A percentile compares a stretch with the other conserved stretches of the same genome.
These are phyloP conservation scores for Caenorhabditis sp. DNA, from an alignment of 2,888 invertebrate species.

Conservation along the genomic window DNA sequence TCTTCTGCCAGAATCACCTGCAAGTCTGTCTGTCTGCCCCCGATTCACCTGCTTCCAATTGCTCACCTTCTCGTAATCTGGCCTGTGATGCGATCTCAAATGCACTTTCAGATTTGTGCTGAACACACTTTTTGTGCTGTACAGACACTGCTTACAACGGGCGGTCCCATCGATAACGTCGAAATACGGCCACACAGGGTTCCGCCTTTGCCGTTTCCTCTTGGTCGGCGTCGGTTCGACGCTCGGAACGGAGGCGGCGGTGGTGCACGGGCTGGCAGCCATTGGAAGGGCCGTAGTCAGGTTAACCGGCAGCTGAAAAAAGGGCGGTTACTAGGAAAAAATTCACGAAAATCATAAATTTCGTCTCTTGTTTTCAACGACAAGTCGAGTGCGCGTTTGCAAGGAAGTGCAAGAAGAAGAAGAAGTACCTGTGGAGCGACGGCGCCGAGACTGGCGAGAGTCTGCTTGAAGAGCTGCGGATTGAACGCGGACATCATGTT, in stretches of 20 bases:
- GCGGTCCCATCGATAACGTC: constrained; percentile 71
- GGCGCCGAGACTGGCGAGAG: constrained; percentile 40
- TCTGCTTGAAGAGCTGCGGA: constrained; percentile 50
- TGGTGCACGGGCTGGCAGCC: constrained; percentile 46
- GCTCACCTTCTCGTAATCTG: constrained; percentile 72
- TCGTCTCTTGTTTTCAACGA: no score
- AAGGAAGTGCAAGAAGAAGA: no score
- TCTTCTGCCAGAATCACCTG: constrained; percentile 75
- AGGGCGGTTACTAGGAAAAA: no score
- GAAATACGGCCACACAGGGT: constrained; percentile 76
- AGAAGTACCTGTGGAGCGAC: constrained; percentile 29
- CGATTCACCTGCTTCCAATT: no score
- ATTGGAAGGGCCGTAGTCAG: constrained; percentile 41
- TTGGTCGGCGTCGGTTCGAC: constrained; percentile 64
- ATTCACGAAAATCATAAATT: neutral
- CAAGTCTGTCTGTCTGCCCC: constrained; percentile 31
- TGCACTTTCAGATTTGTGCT: constrained; percentile 76
- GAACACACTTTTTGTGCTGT: constrained; percentile 74
- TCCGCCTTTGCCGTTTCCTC: constrained; percentile 72
- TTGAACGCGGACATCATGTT: constrained; percentile 64
- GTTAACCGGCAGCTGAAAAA: constrained; percentile 48
- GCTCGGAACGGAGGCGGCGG: constrained; percentile 36
- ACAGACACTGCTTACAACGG: constrained; percentile 73
- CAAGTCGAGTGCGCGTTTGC: no score
- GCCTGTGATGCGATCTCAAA: constrained; percentile 73